Conservation (phyloP, 1,140 invertebrate genomes). For the Stenopsyche tienmushanensis region DNA sequence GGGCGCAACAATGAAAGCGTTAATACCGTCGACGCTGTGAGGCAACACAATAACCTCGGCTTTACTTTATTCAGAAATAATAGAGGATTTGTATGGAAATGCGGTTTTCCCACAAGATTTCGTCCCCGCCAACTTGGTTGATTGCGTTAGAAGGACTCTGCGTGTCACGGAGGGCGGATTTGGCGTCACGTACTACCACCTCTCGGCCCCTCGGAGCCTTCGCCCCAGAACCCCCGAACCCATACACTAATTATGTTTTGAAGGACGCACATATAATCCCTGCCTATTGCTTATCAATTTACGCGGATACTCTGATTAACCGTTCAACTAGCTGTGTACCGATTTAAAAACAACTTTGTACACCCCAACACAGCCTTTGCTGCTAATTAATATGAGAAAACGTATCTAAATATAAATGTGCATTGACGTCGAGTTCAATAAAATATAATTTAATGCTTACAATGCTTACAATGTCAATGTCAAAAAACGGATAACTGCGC, state of each 20-base stretch:
- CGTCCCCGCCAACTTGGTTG: slow-evolving; percentile 17
- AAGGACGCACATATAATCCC: slow-evolving; percentile 21
- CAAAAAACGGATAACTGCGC: no score
- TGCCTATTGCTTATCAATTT: slow-evolving; percentile 22
- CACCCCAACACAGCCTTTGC: no score
- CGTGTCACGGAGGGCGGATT: slow-evolving; percentile 32
- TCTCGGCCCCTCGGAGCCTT: background rate
- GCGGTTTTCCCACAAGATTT: slow-evolving; percentile 38
- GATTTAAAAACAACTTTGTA: no score
- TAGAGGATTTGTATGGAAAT: slow-evolving; percentile 39
- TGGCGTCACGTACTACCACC: slow-evolving; percentile 19
- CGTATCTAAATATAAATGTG: no score
- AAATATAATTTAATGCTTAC: no score
- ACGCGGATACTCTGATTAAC: background rate
- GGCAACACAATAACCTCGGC: background rate
- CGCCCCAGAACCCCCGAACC: background rate
- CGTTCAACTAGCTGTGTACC: no score
- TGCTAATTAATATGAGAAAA: no score
- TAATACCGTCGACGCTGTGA: background rate
- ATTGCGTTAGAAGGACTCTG: slow-evolving; percentile 37
- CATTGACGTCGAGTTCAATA: no score
- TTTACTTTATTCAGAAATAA: slow-evolving; percentile 36
- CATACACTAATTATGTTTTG: slow-evolving; percentile 23
- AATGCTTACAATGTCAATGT: no score
- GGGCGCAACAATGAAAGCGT: background rate